phyloP scores from a whole-genome alignment of 1,140 invertebrate genomes.

The Conus ventricosus region DNA sequence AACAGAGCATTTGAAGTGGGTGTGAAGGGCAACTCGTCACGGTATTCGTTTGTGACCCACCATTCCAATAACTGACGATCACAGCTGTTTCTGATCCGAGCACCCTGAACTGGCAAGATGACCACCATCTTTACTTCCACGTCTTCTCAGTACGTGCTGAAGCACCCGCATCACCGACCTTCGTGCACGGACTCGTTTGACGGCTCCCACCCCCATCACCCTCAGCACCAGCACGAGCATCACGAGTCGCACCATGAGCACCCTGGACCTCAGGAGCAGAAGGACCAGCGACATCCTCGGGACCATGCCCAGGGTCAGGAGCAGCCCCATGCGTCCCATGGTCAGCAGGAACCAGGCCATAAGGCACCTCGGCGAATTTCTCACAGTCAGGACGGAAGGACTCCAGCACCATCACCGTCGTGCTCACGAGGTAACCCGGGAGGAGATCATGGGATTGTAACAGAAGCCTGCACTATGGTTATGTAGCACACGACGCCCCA shows the following conservation, averaged over 20 bases:
- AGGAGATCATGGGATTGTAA: background rate
- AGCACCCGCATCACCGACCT: constrained; percentile 50
- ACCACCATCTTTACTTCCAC: constrained; percentile 55
- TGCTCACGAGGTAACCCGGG: background rate
- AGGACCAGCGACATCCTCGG: background rate
- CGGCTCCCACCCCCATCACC: constrained; percentile 24
- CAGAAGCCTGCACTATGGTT: no score
- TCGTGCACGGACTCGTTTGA: constrained; percentile 42
- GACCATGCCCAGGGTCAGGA: background rate
- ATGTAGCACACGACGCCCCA: no score
- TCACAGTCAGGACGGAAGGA: background rate
- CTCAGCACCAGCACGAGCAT: constrained; percentile 32
- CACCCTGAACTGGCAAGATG: constrained; percentile 26
- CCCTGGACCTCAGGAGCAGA: constrained; percentile 15
- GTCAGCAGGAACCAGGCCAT: background rate
- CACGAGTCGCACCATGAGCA: constrained; percentile 27
- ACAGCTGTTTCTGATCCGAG: background rate
- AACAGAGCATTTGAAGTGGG: no score
- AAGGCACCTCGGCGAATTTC: background rate
- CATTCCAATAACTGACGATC: no score
- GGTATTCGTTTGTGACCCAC: no score
- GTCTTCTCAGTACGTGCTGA: constrained; percentile 55
- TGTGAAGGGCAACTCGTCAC: no score
- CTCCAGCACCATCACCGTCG: background rate
- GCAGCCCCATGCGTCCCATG: background rate